phyloP scores from a whole-genome alignment of 2,113 vertebrate species.

The Channa argus region DNA sequence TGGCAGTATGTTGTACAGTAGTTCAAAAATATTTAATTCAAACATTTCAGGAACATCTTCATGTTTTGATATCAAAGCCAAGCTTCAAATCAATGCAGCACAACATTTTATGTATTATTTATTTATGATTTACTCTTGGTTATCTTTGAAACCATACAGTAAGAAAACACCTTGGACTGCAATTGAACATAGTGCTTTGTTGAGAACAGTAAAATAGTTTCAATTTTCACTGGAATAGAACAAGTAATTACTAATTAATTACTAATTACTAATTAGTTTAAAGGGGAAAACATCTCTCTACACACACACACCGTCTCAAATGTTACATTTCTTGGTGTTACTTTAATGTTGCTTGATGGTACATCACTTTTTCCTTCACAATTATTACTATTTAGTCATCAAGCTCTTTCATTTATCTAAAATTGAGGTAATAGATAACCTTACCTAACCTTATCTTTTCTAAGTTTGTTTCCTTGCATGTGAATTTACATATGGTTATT shows the following conservation, averaged over 20 bases:
- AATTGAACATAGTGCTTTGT: not conserved
- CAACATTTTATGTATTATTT: conserved; percentile 33
- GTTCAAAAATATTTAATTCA: conserved; percentile 4
- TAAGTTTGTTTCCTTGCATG: no score
- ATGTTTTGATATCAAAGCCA: conserved; percentile 43
- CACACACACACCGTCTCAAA: no score
- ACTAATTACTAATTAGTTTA: no score
- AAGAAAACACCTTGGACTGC: not conserved
- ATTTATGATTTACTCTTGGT: conserved; percentile 25
- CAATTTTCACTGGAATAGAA: not conserved
- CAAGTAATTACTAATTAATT: not conserved
- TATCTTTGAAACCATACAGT: conserved; percentile 14
- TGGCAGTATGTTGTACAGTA: not conserved
- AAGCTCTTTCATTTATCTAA: no score
- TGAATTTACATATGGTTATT: no score
- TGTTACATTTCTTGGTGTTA: no score
- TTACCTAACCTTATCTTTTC: no score
- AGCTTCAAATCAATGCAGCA: conserved; percentile 23
- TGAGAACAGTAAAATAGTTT: not conserved
- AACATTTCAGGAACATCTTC: conserved; percentile 10
- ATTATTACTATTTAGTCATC: no score
- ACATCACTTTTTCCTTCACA: no score
- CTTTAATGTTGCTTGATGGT: no score
- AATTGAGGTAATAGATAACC: no score
- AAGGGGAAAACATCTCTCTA: no score